Conservation (phyloP, 2,888 invertebrate species). For the Exocentrus adspersus region DNA sequence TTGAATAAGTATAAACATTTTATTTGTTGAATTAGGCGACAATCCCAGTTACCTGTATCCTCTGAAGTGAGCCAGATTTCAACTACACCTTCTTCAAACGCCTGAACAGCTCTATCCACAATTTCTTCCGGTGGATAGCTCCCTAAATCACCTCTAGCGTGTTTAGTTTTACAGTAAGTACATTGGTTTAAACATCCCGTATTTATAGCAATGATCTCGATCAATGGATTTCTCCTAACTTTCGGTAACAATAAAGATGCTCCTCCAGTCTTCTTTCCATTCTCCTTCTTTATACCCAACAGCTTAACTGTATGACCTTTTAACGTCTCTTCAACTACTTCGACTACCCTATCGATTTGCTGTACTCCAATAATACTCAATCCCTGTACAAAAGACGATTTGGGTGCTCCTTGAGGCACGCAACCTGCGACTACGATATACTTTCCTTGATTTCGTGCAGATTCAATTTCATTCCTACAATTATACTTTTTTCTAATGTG, state of each 20-base stretch:
- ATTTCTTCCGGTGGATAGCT: conserved; percentile 93
- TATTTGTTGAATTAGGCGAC: too few relatives aligned
- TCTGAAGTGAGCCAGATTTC: conserved; percentile 99
- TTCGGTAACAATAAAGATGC: conserved; percentile 91
- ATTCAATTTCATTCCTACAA: conserved; percentile 82
- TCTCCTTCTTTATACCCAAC: conserved; percentile 78
- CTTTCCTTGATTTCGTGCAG: conserved; percentile 78
- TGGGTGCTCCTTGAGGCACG: conserved; percentile 93
- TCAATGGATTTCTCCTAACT: conserved; percentile 92
- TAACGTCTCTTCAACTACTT: conserved; percentile 97
- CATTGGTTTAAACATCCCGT: conserved; percentile 98
- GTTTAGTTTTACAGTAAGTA: conserved; percentile 98
- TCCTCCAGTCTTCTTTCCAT: conserved; percentile 83
- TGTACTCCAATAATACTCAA: conserved; percentile 97
- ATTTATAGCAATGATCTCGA: conserved; percentile 97
- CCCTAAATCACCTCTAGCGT: conserved; percentile 95
- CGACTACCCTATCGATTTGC: conserved; percentile 96
- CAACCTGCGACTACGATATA: conserved; percentile 96
- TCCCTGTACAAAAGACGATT: conserved; percentile 75
- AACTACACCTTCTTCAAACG: conserved; percentile 90
- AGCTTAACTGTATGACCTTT: conserved; percentile 72
- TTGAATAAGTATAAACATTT: neutral
- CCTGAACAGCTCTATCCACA: conserved; percentile 84
- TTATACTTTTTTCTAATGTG: neutral
- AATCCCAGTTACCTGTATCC: conserved; percentile 78